These are phyloP conservation scores for Centropristis striata DNA, from an alignment of 2,113 vertebrate species.

Conservation along the genomic window DNA sequence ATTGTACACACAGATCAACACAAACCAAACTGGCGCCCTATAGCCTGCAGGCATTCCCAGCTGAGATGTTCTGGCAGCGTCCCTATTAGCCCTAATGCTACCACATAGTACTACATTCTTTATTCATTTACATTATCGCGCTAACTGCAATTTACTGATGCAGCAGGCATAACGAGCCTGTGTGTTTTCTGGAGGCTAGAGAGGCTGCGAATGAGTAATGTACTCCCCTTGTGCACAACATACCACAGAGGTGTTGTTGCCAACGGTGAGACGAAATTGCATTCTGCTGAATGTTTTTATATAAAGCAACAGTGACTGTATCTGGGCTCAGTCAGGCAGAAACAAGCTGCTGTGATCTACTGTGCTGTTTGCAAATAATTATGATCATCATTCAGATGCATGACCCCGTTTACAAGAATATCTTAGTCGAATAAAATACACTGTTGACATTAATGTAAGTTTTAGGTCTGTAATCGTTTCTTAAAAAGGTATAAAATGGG, in stretches of 20 bases:
- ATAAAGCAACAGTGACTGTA: background rate
- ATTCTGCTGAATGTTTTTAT: background rate
- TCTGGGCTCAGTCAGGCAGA: background rate
- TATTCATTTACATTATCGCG: conserved; percentile 30
- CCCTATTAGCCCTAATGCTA: conserved; percentile 35
- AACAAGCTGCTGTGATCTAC: background rate
- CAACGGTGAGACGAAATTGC: background rate
- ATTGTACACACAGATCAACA: background rate
- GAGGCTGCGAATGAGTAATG: conserved; percentile 19
- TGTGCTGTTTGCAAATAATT: background rate
- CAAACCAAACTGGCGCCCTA: background rate
- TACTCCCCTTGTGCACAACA: background rate
- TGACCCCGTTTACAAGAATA: background rate
- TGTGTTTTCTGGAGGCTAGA: background rate
- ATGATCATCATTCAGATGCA: conserved; percentile 10
- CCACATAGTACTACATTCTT: conserved; percentile 1
- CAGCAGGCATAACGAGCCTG: background rate
- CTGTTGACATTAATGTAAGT: background rate
- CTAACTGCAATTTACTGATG: conserved; percentile 21
- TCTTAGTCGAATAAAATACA: background rate
- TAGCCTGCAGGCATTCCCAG: conserved; percentile 16
- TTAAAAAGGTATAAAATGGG: background rate
- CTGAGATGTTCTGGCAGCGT: conserved; percentile 35
- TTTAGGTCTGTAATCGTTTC: background rate
- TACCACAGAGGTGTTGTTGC: background rate